Conservation (phyloP, 2,113 vertebrate genomes). For the Myiozetetes cayanensis region DNA sequence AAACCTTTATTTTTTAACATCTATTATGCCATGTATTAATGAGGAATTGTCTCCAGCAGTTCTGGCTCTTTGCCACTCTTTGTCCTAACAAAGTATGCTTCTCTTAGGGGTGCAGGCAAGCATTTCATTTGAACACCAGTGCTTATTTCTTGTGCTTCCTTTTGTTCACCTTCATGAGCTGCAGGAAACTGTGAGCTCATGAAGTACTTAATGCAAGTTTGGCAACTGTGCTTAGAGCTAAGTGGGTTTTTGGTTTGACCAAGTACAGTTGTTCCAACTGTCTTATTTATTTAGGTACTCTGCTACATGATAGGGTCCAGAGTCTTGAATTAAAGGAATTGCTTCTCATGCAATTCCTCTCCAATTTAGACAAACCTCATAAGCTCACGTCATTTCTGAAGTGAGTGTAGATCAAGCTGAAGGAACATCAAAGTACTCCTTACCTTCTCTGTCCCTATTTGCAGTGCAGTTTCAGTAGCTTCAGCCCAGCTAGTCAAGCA, state of each 20-base stretch:
- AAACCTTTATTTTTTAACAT: neutral
- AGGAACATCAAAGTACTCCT: neutral
- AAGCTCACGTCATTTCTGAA: neutral
- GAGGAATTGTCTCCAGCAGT: neutral
- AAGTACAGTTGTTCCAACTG: neutral
- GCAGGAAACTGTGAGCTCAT: neutral
- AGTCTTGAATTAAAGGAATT: neutral
- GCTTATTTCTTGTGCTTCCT: neutral
- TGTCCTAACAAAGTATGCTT: neutral
- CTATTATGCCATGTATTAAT: neutral
- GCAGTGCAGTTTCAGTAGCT: neutral
- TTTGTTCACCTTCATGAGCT: neutral
- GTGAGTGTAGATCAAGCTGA: neutral
- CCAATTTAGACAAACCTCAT: neutral
- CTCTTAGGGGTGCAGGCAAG: neutral
- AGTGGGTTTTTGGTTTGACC: neutral
- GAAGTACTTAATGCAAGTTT: neutral
- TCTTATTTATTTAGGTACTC: neutral
- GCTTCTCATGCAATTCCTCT: neutral
- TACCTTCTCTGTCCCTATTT: neutral
- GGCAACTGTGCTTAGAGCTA: neutral
- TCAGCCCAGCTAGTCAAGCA: neutral
- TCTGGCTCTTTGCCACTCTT: neutral
- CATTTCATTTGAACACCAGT: neutral
- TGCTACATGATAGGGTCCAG: neutral